Conservation (phyloP, 2,113 vertebrate species). For the Saccopteryx bilineata region DNA sequence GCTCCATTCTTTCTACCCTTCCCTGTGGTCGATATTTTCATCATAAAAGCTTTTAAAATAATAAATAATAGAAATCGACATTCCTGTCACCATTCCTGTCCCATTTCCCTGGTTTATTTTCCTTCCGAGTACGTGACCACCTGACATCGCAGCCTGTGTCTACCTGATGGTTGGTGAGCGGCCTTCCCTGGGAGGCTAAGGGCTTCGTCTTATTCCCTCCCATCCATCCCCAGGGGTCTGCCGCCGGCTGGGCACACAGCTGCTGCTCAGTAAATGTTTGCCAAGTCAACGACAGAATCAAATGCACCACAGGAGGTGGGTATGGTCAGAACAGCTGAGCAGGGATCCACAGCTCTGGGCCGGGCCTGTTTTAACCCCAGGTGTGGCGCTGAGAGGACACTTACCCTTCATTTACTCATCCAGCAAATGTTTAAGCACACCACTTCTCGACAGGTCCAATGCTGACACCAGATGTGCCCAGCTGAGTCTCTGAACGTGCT, state of each 20-base stretch:
- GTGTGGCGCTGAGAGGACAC: background rate
- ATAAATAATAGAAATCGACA: background rate
- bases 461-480: too few species aligned
- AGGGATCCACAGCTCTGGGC: background rate
- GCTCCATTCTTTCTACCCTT: background rate
- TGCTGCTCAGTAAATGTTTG: background rate
- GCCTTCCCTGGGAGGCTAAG: background rate
- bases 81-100: background rate
- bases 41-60: background rate
- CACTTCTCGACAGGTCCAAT: background rate
- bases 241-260: background rate
- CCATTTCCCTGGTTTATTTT: background rate
- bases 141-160: accelerated
- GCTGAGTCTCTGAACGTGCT: background rate
- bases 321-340: accelerated
- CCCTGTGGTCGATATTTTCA: background rate
- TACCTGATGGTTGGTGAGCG: accelerated
- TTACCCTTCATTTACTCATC: too few species aligned
- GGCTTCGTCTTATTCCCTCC: too few species aligned
- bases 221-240: background rate
- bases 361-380: too few species aligned
- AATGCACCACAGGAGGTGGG: background rate
- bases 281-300: background rate
- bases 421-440: background rate
- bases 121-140: background rate